Conservation (phyloP, 2,888 invertebrate genomes). For the Labia minor region DNA sequence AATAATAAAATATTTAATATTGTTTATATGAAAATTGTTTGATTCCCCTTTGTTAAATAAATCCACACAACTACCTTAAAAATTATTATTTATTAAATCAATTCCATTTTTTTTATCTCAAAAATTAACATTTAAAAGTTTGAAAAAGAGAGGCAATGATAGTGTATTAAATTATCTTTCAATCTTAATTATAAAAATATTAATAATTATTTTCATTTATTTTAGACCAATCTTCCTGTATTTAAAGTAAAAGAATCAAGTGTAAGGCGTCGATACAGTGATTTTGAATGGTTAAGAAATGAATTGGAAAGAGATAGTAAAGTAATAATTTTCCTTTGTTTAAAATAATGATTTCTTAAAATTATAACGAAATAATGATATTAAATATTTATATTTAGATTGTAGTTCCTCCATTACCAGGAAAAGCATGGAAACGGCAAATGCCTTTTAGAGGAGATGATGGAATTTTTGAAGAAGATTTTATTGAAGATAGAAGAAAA, state of each 20-base stretch:
- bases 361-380: constrained; percentile 1
- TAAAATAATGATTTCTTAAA: constrained; percentile 17
- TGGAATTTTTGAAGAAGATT: constrained; percentile 98
- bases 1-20: too few species aligned
- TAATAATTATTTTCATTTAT: too few species aligned
- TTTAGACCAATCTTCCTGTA: constrained; percentile 96
- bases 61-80: too few species aligned
- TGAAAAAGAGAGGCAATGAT: too few species aligned
- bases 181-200: too few species aligned
- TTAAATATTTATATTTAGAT: constrained; percentile 51
- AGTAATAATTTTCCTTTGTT: constrained; percentile 42
- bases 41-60: too few species aligned
- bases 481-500: constrained; percentile 97
- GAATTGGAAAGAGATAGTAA: constrained; percentile 99
- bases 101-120: too few species aligned
- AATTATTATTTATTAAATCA: too few species aligned
- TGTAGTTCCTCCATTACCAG: constrained; percentile 94
- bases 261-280: constrained; percentile 94
- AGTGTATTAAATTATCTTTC: too few species aligned
- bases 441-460: constrained; percentile 97
- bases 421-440: constrained; percentile 97
- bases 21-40: too few species aligned
- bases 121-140: too few species aligned
- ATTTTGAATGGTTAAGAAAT: constrained; percentile 98
- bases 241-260: constrained; percentile 99